Evolutionary conservation across 2,888 invertebrate species (phyloP), one percentile per base, ranked within the genome.

Genomic region (Chymomyza fuscimana): DNA sequence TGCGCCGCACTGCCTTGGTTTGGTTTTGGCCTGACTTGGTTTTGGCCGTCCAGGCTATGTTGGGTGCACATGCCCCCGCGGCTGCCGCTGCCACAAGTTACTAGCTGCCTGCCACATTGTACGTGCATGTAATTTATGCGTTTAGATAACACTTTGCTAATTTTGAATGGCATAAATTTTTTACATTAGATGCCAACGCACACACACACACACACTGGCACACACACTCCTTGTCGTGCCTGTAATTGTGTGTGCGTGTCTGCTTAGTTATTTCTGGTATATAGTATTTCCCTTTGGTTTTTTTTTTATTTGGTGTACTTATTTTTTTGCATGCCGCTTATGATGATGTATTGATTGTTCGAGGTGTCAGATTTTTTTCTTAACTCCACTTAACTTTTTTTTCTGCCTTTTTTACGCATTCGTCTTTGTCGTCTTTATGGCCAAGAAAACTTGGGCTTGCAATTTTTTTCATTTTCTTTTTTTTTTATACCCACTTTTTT

Each of bases 71-170:
- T 51, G 46, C 12, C 52, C n/a, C 36, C 36, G 4, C 60, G 19
- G 2, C 7, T 63, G 51, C 60, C 25, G 15, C 22, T 22, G 16
- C 40, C 76, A 72, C 69, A 16, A 62, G 76, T 66, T 46, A 40
- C 71, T 61, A 52, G 32, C 76, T 51, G 52, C 50, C 73, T 79
- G 75, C 70, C 74, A 73, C 74, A 72, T 77, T 84, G 79, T 87
- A 87, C 88, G 86, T 88, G 89, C 83, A 85, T 85, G 89, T 87
- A 86, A 86, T 88, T 86, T 86, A 86, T 86, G 86, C 86, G 86
- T 86, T 86, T 87, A 89, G 86, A 86, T 86, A 86, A 86, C 86
- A 86, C 86, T 86, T 89, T 89, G 86, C 86, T 86, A 88, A 86
- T 86, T 86, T 86, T 86, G 89, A 88, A 86, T 86, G 86, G 89